Evolutionary conservation across 1,140 invertebrate genomes (phyloP).

Genomic region (Drosophila equinoxialis): DNA sequence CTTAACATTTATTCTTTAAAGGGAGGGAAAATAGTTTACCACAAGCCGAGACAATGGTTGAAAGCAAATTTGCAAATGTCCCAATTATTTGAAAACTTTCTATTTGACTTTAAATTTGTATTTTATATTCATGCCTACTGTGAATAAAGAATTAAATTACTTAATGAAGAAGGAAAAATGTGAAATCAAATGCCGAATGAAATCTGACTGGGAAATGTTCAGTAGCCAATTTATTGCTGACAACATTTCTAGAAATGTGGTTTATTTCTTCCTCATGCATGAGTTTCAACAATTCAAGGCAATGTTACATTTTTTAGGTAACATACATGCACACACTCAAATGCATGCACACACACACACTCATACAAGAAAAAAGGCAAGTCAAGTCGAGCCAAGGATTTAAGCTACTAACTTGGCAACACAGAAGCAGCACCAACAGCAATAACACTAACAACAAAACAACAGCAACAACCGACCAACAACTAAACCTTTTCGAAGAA

Average conservation of each 20-base stretch:
- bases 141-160: conserved; percentile 13
- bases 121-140: background rate
- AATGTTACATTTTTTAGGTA: conserved; percentile 30
- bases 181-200: conserved; percentile 8
- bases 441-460: conserved; percentile 45
- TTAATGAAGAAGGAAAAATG: background rate
- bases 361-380: background rate
- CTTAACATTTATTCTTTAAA: too few relatives aligned
- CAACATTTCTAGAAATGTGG: conserved; percentile 16
- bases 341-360: background rate
- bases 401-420: conserved; percentile 21
- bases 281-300: conserved; percentile 35
- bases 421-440: background rate
- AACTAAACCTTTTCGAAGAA: conserved; percentile 74
- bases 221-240: conserved; percentile 19
- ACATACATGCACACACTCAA: background rate
- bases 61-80: background rate
- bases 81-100: background rate
- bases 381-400: conserved; percentile 16
- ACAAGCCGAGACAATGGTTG: too few relatives aligned
- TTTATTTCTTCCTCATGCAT: conserved; percentile 11
- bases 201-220: background rate
- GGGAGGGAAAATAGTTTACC: too few relatives aligned
- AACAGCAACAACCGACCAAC: conserved; percentile 49
- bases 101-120: background rate